Percentiles rank a stretch among this genome's conserved stretches.
These are phyloP conservation scores for Capitulum mitella DNA, from an alignment of 2,888 invertebrate genomes.

Conservation along the genomic window DNA sequence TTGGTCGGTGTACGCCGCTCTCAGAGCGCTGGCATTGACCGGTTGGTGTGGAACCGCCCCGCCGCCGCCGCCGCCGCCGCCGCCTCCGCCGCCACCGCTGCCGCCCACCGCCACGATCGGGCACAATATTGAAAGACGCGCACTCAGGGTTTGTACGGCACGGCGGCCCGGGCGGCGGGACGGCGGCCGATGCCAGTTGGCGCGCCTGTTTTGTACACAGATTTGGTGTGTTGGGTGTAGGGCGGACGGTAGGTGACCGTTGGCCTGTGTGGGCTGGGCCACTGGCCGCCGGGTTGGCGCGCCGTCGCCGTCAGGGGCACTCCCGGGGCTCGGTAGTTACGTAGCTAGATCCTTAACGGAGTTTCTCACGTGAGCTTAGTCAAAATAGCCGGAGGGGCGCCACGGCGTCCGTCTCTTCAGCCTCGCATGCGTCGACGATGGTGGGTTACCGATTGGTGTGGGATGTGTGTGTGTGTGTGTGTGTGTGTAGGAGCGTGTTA, in stretches of 20 bases:
- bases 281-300: background rate
- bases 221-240: background rate
- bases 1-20: too few species aligned
- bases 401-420: background rate
- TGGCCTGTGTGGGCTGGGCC: background rate
- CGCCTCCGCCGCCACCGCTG: too few species aligned
- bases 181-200: background rate
- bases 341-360: background rate
- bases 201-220: constrained; percentile 10
- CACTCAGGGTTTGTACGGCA: constrained; percentile 21
- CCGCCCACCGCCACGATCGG: background rate
- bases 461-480: too few species aligned
- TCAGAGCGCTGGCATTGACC: too few species aligned
- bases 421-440: too few species aligned
- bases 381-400: background rate
- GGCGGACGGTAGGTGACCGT: background rate
- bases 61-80: background rate
- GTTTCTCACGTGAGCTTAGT: constrained; percentile 24
- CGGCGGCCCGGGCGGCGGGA: background rate
- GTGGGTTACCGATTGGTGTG: too few species aligned
- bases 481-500: background rate
- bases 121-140: constrained; percentile 14
- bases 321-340: background rate
- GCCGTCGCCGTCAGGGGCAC: background rate
- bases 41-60: background rate